phyloP scores from a whole-genome alignment of 1,140 invertebrate species.

The Eubasilissa regina region DNA sequence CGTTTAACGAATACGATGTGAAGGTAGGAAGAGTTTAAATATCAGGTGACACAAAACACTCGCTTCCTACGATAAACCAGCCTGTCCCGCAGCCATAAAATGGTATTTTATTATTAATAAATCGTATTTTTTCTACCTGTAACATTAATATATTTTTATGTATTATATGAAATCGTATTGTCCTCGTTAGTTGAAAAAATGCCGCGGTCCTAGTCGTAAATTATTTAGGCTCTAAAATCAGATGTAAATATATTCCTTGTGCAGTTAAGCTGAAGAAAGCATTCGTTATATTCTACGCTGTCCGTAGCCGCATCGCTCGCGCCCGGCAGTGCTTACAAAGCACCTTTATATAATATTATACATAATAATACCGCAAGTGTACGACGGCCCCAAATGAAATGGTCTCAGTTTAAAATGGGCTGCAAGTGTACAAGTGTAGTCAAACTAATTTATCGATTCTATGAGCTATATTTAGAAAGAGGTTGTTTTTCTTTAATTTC shows the following conservation, averaged over 20 bases:
- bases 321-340: background rate
- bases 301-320: conserved; percentile 5
- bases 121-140: conserved; percentile 49
- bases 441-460: no score
- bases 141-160: conserved; percentile 44
- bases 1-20: no score
- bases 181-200: conserved; percentile 59
- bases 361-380: conserved; percentile 6
- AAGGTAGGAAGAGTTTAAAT: background rate
- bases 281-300: conserved; percentile 43
- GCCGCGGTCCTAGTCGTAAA: conserved; percentile 56
- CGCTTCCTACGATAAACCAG: conserved; percentile 34
- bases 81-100: conserved; percentile 47
- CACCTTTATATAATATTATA: background rate
- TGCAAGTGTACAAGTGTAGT: background rate
- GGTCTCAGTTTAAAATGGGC: conserved; percentile 16
- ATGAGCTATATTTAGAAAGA: no score
- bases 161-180: conserved; percentile 53
- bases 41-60: background rate
- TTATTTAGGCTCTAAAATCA: conserved; percentile 57
- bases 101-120: conserved; percentile 58
- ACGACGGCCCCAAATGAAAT: conserved; percentile 38
- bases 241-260: conserved; percentile 57
- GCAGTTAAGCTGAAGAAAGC: conserved; percentile 33
- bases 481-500: no score